phyloP scores from a whole-genome alignment of 2,797 vertebrate genomes.

The Heteromormyrus szaboi region DNA sequence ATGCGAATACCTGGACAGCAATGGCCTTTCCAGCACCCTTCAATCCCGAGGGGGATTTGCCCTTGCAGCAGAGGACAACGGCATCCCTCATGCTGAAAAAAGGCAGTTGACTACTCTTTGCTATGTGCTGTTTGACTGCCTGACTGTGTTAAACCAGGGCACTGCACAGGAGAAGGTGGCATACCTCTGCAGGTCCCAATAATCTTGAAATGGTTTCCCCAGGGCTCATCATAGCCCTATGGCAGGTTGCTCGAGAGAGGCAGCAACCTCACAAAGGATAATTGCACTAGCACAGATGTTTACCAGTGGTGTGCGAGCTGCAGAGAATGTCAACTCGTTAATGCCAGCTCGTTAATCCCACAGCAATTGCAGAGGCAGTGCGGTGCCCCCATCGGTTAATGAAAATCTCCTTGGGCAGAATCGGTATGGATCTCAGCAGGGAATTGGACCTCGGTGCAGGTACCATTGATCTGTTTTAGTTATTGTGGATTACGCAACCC shows the following conservation, averaged over 20 bases:
- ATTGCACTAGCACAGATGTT: background rate
- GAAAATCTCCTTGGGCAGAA: background rate
- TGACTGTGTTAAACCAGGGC: background rate
- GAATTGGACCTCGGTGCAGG: background rate
- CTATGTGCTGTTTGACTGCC: background rate
- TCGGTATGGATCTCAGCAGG: conserved; percentile 1
- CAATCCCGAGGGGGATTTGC: background rate
- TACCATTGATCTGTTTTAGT: background rate
- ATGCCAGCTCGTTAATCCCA: background rate
- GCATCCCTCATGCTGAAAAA: background rate
- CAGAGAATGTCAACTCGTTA: background rate
- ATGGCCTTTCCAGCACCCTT: background rate
- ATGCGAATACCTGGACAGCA: background rate
- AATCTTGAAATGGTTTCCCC: background rate
- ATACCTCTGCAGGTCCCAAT: background rate
- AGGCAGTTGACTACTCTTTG: background rate
- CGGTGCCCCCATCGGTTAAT: background rate
- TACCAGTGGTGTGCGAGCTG: background rate
- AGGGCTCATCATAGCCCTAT: background rate
- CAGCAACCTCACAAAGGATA: background rate
- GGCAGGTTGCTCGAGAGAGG: background rate
- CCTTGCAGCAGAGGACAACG: background rate
- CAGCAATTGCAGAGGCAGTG: background rate
- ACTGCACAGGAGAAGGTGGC: background rate
- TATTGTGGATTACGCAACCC: background rate